phyloP scores from a whole-genome alignment of 2,888 invertebrate species.

The Candidula unifasciata region DNA sequence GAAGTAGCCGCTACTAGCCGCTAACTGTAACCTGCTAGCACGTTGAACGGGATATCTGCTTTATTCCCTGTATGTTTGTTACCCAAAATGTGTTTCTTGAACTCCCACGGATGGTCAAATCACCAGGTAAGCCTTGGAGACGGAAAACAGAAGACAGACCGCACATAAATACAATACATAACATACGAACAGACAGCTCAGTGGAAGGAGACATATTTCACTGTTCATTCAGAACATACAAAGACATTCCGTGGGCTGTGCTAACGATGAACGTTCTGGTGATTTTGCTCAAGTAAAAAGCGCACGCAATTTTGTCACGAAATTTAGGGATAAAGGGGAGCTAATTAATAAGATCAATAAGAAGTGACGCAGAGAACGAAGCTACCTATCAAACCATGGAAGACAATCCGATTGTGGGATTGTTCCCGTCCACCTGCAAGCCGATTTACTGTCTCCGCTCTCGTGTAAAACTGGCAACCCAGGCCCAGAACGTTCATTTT shows the following conservation, averaged over 20 bases:
- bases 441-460: conserved; percentile 42
- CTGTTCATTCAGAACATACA: neutral
- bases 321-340: conserved; percentile 42
- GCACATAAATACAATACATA: too few species aligned
- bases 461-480: neutral
- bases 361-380: conserved; percentile 13
- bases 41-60: too few species aligned
- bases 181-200: neutral
- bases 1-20: too few species aligned
- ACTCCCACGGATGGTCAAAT: too few species aligned
- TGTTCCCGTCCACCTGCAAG: conserved; percentile 39
- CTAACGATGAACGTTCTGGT: conserved; percentile 10
- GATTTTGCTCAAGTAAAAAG: conserved; percentile 17
- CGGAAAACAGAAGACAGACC: too few species aligned
- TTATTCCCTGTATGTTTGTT: too few species aligned
- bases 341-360: conserved; percentile 39
- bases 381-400: conserved; percentile 39
- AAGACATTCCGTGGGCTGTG: neutral
- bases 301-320: conserved; percentile 34
- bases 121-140: too few species aligned
- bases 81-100: too few species aligned
- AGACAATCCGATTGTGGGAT: conserved; percentile 38
- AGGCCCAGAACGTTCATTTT: neutral
- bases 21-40: too few species aligned
- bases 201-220: neutral